These are phyloP conservation scores for Pteronura brasiliensis DNA, from an alignment of 2,113 vertebrate species.

Conservation along the genomic window DNA sequence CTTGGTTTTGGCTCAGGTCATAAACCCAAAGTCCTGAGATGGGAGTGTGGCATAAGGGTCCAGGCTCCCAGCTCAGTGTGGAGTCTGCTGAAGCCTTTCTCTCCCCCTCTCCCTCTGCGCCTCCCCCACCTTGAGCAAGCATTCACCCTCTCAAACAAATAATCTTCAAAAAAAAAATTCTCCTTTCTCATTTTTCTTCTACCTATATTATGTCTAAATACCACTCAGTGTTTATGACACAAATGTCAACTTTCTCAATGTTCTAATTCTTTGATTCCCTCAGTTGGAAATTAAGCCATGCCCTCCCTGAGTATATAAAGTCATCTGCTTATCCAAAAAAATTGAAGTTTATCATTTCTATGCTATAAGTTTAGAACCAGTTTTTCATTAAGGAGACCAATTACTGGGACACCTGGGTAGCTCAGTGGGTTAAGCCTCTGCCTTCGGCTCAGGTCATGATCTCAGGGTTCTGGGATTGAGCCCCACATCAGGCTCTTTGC, in stretches of 20 bases:
- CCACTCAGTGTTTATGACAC: neutral
- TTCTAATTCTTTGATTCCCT: neutral
- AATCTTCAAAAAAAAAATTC: neutral
- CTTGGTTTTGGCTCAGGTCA: neutral
- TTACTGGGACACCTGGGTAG: too few relatives aligned
- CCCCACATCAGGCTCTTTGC: too few relatives aligned
- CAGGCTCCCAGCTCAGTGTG: too few relatives aligned
- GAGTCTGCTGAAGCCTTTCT: neutral
- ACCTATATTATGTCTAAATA: neutral
- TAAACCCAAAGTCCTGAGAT: neutral
- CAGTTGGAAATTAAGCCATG: neutral
- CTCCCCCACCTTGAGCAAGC: rapidly evolving
- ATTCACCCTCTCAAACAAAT: neutral
- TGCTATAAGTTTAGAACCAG: neutral
- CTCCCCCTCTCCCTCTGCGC: neutral
- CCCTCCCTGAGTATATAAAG: neutral
- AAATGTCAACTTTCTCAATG: neutral
- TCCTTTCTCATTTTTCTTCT: neutral
- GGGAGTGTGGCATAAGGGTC: neutral
- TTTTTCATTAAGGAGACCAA: neutral
- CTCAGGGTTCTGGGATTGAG: too few relatives aligned
- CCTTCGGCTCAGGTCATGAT: too few relatives aligned
- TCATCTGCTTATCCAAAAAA: neutral
- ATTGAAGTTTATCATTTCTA: neutral
- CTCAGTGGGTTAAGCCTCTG: too few relatives aligned